These are phyloP conservation scores for Folsomia manolachei DNA, from an alignment of 2,888 invertebrate species.

Conservation along the genomic window DNA sequence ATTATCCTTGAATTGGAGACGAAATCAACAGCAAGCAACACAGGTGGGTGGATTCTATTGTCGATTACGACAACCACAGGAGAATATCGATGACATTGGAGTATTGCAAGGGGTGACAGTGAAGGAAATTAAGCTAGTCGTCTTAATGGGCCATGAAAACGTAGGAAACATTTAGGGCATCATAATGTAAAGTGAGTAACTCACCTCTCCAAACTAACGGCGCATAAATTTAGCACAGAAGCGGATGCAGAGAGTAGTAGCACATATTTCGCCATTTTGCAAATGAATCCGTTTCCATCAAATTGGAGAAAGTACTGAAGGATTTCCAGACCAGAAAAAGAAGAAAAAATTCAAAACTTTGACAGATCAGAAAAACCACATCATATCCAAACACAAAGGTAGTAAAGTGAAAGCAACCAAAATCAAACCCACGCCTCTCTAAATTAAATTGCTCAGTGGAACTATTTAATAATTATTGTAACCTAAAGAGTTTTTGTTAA, in stretches of 20 bases:
- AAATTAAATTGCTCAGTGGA: too few species aligned
- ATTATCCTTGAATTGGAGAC: not conserved
- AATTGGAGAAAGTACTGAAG: slow-evolving; percentile 55
- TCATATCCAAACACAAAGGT: too few species aligned
- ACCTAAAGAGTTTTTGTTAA: too few species aligned
- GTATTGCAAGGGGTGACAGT: too few species aligned
- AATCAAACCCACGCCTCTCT: too few species aligned
- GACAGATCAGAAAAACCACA: too few species aligned
- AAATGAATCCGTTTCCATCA: slow-evolving; percentile 55
- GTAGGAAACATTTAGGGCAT: too few species aligned
- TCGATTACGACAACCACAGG: too few species aligned
- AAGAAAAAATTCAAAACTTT: not conserved
- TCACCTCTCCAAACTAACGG: slow-evolving; percentile 59
- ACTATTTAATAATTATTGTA: too few species aligned
- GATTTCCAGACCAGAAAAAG: slow-evolving; percentile 53
- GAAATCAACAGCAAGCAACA: not conserved
- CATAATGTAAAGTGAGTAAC: too few species aligned
- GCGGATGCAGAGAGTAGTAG: slow-evolving; percentile 57
- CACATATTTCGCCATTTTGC: slow-evolving; percentile 57
- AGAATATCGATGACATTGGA: too few species aligned
- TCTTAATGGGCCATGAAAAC: not conserved
- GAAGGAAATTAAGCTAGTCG: slow-evolving; percentile 26
- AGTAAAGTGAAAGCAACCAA: too few species aligned
- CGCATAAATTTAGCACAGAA: slow-evolving; percentile 58
- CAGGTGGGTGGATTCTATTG: not conserved